Conservation (phyloP, 2,113 vertebrate species). For the Mastomys coucha region DNA sequence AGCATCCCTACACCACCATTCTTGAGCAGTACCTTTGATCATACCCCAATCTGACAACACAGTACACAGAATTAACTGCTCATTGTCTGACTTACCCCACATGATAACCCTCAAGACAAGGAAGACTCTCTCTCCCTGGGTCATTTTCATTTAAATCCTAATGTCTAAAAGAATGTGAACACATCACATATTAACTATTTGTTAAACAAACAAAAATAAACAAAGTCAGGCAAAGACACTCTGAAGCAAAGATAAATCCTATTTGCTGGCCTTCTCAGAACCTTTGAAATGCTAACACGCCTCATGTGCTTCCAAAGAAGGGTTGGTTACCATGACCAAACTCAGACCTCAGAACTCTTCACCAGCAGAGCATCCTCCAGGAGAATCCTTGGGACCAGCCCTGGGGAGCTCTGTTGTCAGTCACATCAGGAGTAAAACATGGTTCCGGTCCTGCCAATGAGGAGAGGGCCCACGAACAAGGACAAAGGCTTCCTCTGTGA, state of each 20-base stretch:
- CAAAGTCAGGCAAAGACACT: neutral
- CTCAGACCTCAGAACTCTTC: neutral
- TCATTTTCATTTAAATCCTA: constrained; percentile 1
- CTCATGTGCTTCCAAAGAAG: neutral
- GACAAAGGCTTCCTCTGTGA: neutral
- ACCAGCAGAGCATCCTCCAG: neutral
- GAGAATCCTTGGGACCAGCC: neutral
- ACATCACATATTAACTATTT: neutral
- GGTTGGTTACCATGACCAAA: neutral
- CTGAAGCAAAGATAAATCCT: neutral
- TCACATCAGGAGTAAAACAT: neutral
- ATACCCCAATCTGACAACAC: neutral
- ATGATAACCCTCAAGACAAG: neutral
- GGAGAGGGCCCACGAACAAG: neutral
- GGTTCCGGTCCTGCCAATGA: neutral
- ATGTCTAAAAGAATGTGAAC: neutral
- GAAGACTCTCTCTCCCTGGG: neutral
- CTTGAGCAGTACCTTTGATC: neutral
- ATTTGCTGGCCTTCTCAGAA: neutral
- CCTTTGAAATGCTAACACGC: neutral
- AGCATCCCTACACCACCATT: neutral
- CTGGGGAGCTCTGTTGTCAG: neutral
- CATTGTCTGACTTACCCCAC: neutral
- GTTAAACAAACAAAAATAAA: neutral
- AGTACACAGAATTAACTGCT: neutral